Conservation (phyloP, 2,888 invertebrate species). For the Frankliniella intonsa region DNA sequence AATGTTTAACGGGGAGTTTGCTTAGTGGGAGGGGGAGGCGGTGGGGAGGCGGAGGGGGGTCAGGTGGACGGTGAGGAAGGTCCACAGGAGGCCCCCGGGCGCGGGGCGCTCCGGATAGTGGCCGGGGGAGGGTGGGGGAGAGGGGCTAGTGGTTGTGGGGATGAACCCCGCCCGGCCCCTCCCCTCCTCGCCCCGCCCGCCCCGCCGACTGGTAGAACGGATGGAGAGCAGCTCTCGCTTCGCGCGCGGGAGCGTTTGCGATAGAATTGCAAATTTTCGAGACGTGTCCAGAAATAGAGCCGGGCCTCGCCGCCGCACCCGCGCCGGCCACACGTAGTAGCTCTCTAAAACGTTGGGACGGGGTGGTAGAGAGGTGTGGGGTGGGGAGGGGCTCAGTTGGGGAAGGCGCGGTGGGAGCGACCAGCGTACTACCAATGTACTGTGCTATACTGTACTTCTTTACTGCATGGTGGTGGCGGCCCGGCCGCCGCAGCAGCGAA, state of each 20-base stretch:
- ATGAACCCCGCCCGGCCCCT: background rate
- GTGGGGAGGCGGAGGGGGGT: background rate
- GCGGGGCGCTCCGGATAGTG: background rate
- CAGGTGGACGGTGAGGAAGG: too few species aligned
- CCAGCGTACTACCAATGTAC: too few species aligned
- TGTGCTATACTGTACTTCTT: too few species aligned
- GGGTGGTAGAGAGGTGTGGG: too few species aligned
- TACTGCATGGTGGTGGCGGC: background rate
- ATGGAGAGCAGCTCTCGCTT: too few species aligned
- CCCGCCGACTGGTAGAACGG: too few species aligned
- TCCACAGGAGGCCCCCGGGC: background rate
- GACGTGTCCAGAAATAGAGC: conserved; percentile 9
- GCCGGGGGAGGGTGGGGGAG: background rate
- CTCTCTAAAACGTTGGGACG: too few species aligned
- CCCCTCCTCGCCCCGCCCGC: background rate
- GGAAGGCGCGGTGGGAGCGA: background rate
- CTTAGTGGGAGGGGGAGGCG: background rate
- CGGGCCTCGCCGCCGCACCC: background rate
- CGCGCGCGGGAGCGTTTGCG: background rate
- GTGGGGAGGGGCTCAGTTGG: too few species aligned
- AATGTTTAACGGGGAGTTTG: too few species aligned
- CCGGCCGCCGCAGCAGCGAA: too few species aligned
- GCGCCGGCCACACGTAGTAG: background rate
- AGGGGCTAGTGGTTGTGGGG: too few species aligned
- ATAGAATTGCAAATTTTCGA: conserved; percentile 9